These are phyloP conservation scores for Trinorchestia longiramus DNA, from an alignment of 1,140 invertebrate genomes.

Conservation along the genomic window DNA sequence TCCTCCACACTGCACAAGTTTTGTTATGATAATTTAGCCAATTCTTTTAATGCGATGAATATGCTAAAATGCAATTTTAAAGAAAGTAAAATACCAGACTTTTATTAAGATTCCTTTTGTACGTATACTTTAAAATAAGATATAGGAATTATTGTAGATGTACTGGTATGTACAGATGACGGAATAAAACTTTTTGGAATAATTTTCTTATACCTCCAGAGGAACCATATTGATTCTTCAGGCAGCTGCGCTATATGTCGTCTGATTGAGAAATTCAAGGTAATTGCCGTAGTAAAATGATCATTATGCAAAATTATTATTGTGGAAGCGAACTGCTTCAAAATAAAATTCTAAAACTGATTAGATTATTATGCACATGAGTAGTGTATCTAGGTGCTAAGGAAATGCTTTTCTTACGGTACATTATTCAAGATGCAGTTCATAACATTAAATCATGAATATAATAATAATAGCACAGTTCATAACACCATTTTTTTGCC, in stretches of 20 bases:
- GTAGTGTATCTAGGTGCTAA: neutral
- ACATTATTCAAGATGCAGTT: neutral
- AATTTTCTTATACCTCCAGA: neutral
- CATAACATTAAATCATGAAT: too few species aligned
- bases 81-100: too few species aligned
- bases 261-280: constrained; percentile 1
- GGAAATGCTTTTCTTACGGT: neutral
- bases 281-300: neutral
- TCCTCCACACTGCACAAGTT: neutral
- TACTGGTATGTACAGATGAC: neutral
- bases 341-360: neutral
- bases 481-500: neutral
- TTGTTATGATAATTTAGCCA: neutral
- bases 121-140: too few species aligned
- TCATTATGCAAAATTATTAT: neutral
- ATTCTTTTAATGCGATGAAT: too few species aligned
- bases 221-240: neutral
- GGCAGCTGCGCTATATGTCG: constrained; percentile 11
- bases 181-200: neutral
- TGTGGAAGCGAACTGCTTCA: neutral
- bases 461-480: too few species aligned
- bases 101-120: too few species aligned
- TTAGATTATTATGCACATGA: neutral
- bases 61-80: too few species aligned
- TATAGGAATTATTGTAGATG: neutral